Evolutionary conservation across 2,888 invertebrate genomes (phyloP).

Genomic region (Halocaridina rubra): DNA sequence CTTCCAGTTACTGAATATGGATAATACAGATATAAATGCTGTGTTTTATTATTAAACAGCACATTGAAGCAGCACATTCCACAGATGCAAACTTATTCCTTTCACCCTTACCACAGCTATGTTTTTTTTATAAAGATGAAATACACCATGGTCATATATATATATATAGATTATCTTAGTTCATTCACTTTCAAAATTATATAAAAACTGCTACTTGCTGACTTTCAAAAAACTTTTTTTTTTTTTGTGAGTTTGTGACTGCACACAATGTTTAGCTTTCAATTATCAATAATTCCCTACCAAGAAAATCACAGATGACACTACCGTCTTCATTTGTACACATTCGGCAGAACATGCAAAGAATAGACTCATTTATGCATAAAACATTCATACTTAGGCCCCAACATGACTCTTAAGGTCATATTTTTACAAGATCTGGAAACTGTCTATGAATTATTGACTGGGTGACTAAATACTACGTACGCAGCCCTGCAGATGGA

Average conservation of each 20-base stretch:
- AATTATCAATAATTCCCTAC: conserved; percentile 47
- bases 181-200: conserved; percentile 54
- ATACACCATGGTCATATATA: conserved; percentile 54
- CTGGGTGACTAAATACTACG: too few species aligned
- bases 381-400: background rate
- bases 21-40: conserved; percentile 60
- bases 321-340: conserved; percentile 28
- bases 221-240: conserved; percentile 49
- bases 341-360: background rate
- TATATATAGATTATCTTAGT: conserved; percentile 40
- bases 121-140: conserved; percentile 55
- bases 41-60: conserved; percentile 55
- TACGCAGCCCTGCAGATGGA: too few species aligned
- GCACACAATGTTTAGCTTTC: conserved; percentile 43
- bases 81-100: conserved; percentile 59
- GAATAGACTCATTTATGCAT: background rate
- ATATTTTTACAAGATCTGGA: too few species aligned
- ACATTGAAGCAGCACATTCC: conserved; percentile 60
- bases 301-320: conserved; percentile 40
- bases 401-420: background rate
- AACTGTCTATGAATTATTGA: too few species aligned
- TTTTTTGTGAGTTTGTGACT: conserved; percentile 41
- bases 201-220: conserved; percentile 50
- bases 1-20: conserved; percentile 56
- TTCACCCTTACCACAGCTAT: conserved; percentile 53